Evolutionary conservation across 2,888 invertebrate genomes (phyloP), one percentile per base, ranked within the genome.

Genomic region (Podabrus alpinus): DNA sequence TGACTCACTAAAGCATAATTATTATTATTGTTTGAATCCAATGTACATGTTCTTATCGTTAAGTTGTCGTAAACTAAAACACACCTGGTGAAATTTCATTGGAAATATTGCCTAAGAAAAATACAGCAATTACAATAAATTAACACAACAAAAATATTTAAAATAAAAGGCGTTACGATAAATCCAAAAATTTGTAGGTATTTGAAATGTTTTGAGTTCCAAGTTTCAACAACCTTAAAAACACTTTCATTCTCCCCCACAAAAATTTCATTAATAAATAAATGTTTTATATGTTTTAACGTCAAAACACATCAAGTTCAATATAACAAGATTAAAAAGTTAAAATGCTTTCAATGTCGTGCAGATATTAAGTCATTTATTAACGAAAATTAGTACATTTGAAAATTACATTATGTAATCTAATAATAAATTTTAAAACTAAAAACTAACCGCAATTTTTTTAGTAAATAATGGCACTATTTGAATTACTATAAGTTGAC

Each of bases 231-330:
- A 64, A 19, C 62, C 62, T 64, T 64, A 64, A 64, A 64, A 64
- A 17, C 62, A 64, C 62, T 64, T 64, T 21, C 62, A 64, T 19
- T 64, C 62, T 64, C 62, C 62, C 62, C 62, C 62, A 19, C 45
- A 64, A 17, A 21, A 64, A 64, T 19, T 64, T 64, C 62, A 64
- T 64, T 64, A 64, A 64, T 64, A 64, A 64, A 64, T 64, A 64
- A 64, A 64, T 64, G 62, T 64, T 64, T 21, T 64, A 64, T 64
- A 64, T 64, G 62, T 64, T 64, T 64, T 21, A 64, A 21, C 62
- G 62, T 64, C 62, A 21, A 64, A 64, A 64, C 62, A 64, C 62
- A 64, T 64, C 62, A 64, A 64, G 62, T 64, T 64, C 62, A 64
- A 64, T 64, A 64, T 21, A 64, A 64, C 62, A 64, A 64, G 62